Base-by-base conservation (phyloP, 2,888 invertebrate species). In the Arctia plantaginis region DNA sequence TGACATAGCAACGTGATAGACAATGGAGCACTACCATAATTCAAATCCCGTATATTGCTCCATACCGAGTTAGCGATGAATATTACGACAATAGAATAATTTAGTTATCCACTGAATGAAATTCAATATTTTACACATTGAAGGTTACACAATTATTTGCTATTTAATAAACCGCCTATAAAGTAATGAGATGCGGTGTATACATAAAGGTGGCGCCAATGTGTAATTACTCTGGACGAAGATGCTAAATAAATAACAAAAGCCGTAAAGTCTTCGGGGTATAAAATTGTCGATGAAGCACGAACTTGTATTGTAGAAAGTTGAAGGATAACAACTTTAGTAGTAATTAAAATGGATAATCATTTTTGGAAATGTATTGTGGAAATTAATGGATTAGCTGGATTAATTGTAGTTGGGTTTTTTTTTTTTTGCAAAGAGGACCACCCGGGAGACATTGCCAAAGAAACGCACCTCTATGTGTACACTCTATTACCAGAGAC, bases 1-100 rank as follows among this genome's bases (percentile, higher is more conserved):
- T 93, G 93, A 91, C 94, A 93, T 93, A 92, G 91, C 91, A 88
- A 88, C 86, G 87, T 87, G 86, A 77, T 87, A 91, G 87, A 94
- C 94, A 94, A 94, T 94, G 88, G 92, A 90, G 86, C 84, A 89
- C 88, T 90, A 85, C 88, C 86, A 90, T 91, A 89, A 90, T 88
- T 88, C 85, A 87, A 84, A 87, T 89, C 86, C 85, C 82, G 82
- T 86, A 81, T 86, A 85, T 86, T 82, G 78, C 80, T 85, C 86
- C 87, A 88, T 89, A 89, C 81, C 84, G 81, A 87, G 85, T 80
- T 87, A 82, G 82, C 88, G 88, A 89, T 89, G 85, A 88, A 87
- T 91, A 88, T 90, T 90, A 89, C 87, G 89, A 90, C 87, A 89
- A 90, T 87, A 85, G 86, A 88, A 86, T 88, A 86, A 90, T 90